Base-by-base conservation (phyloP, 2,113 vertebrate species). In the Aleadryas rufinucha region DNA sequence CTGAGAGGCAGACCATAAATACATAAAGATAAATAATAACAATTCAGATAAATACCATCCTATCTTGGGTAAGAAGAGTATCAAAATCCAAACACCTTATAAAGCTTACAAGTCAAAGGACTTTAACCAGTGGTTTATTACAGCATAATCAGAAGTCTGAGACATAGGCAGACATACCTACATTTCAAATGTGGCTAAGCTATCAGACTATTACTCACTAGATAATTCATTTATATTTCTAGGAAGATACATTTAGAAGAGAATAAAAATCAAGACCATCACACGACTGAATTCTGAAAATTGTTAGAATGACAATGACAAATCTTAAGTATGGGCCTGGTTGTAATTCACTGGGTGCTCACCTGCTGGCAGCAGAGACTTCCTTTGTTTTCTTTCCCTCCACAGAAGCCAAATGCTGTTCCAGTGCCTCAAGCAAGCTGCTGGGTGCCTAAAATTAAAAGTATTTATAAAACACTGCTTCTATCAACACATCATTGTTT, bases 351-450 rank as follows among this genome's bases (percentile, higher is more conserved):
- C 2, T 37, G 11, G 14, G 27, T 49, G 79, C 95, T 97, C 98
- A 99, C 99, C 99, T 98, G 98, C 98, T 99, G 94, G 98, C 97
- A 72, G 97, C 97, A 5, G 98, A 98, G 71, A 98, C 94, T 79
- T 99, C 98, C 95, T 99, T 99, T 75, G 99, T 98, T 97, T 99
- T 99, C 97, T 98, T 98, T 80, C 99, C 98, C 97, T 99, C 99
- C 97, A 99, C 98, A 92, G 99, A 99, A 97, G 98, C 98, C 97
- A 99, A 97, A 96, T 99, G 99, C 91, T 99, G 99, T 97, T 99
- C 99, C 95, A 99, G 97, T 91, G 99, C 98, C 98, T 99, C 99
- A 97, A 99, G 98, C 92, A 99, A 99, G 97, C 99, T 99, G 97
- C 98, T 98, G 79, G 99, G 99, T 89, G 98, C 99, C 99, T 99